Percentiles rank a stretch among this genome's conserved stretches.
Evolutionary conservation across 2,888 invertebrate genomes (phyloP).

Genomic region (Teleogryllus oceanicus): DNA sequence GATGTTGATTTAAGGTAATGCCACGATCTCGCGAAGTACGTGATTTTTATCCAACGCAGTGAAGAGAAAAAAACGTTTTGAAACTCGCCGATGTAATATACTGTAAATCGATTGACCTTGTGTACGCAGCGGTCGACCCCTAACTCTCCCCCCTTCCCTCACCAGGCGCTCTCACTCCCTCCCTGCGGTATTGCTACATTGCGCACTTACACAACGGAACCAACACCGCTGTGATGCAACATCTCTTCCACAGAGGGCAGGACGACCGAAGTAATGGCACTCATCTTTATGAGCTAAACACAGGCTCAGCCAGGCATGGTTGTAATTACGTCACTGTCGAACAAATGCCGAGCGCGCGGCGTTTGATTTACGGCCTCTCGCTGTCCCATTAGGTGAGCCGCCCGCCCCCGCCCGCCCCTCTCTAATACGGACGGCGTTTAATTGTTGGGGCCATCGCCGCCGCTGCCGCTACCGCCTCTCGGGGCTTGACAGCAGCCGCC

Average conservation of each 20-base stretch:
- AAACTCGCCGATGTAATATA: not conserved
- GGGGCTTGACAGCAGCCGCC: too few species aligned
- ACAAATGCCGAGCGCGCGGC: not conserved
- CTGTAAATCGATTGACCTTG: too few species aligned
- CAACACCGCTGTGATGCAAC: too few species aligned
- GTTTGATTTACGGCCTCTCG: constrained; percentile 2
- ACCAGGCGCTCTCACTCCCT: too few species aligned
- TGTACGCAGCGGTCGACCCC: too few species aligned
- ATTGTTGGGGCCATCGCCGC: too few species aligned
- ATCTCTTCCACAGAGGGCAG: too few species aligned
- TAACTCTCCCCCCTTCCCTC: too few species aligned
- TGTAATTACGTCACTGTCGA: constrained; percentile 4
- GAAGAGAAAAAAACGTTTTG: not conserved
- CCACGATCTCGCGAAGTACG: not conserved
- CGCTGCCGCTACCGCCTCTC: too few species aligned
- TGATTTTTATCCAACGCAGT: not conserved
- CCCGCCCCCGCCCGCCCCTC: not conserved
- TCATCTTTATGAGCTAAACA: not conserved
- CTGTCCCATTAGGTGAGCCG: not conserved
- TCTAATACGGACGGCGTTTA: too few species aligned
- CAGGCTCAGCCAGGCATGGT: not conserved
- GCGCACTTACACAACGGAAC: too few species aligned
- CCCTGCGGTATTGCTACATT: too few species aligned
- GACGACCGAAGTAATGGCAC: not conserved
- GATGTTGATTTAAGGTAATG: not conserved